Percentiles rank a stretch among this genome's conserved stretches.
Evolutionary conservation across 2,888 invertebrate genomes (phyloP).

Genomic region (Drosophila basisetae): DNA sequence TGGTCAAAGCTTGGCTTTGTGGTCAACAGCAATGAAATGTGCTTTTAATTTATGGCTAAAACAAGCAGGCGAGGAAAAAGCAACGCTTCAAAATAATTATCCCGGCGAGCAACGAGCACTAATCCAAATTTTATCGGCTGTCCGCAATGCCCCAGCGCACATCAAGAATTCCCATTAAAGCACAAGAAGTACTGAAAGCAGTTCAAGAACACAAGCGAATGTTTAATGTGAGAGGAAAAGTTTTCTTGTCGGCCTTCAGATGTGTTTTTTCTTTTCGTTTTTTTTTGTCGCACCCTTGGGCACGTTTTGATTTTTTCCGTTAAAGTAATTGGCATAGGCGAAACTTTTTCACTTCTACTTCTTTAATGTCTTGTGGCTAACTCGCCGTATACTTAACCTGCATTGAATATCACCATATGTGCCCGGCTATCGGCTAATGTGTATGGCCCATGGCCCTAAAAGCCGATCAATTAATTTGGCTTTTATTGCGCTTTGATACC

Average conservation of each 20-base stretch:
- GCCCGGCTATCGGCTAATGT: slow-evolving; percentile 38
- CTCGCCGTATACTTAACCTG: slow-evolving; percentile 53
- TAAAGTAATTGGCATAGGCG: slow-evolving; percentile 38
- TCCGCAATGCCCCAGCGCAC: slow-evolving; percentile 8
- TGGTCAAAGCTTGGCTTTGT: slow-evolving; percentile 4
- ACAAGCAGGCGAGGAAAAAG: neutral
- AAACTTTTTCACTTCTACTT: slow-evolving; percentile 54
- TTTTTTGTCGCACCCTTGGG: slow-evolving; percentile 48
- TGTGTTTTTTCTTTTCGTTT: neutral
- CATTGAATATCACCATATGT: slow-evolving; percentile 32
- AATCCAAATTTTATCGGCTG: slow-evolving; percentile 33
- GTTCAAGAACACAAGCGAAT: slow-evolving; percentile 30
- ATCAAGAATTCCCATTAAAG: slow-evolving; percentile 38
- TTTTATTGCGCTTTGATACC: slow-evolving; percentile 11
- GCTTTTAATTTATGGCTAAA: slow-evolving; percentile 47
- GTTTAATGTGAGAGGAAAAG: slow-evolving; percentile 49
- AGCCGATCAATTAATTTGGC: slow-evolving; percentile 60
- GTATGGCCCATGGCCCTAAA: slow-evolving; percentile 51
- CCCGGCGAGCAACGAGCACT: slow-evolving; percentile 5
- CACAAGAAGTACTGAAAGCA: slow-evolving; percentile 23
- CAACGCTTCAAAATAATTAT: slow-evolving; percentile 16
- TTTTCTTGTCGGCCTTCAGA: slow-evolving; percentile 41
- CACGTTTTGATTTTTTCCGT: slow-evolving; percentile 62
- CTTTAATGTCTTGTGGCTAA: slow-evolving; percentile 48
- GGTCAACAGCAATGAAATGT: slow-evolving; percentile 28